Evolutionary conservation across 2,113 vertebrate species (phyloP).

Genomic region (Casuarius casuarius): DNA sequence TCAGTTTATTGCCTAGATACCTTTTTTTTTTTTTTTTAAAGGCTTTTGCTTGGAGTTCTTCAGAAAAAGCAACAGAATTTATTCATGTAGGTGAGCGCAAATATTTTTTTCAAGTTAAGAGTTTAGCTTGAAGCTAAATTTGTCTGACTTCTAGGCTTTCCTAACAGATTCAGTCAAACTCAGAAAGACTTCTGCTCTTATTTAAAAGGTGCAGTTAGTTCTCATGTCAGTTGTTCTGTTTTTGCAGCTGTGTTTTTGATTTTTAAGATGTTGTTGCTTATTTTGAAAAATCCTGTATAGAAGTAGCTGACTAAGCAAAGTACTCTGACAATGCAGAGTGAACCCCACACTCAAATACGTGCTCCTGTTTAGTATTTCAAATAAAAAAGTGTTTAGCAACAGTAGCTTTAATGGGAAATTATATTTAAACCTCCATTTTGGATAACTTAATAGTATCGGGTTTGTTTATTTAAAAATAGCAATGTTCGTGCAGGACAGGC

Average conservation of each 20-base stretch:
- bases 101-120: background rate
- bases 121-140: background rate
- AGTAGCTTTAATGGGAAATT: background rate
- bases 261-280: background rate
- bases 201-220: background rate
- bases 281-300: background rate
- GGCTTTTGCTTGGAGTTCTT: background rate
- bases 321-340: background rate
- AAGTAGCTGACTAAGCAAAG: background rate
- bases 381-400: background rate
- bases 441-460: background rate
- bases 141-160: background rate
- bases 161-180: background rate
- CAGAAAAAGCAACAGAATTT: background rate
- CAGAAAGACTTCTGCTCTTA: background rate
- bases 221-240: background rate
- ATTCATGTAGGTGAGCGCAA: background rate
- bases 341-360: rapidly evolving
- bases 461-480: background rate
- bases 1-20: background rate
- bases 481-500: rapidly evolving
- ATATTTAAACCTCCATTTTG: background rate
- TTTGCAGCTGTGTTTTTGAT: background rate
- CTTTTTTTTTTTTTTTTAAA: background rate
- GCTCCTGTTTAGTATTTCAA: background rate